Percentiles rank a stretch among this genome's conserved stretches.
These are phyloP conservation scores for Calephelis perditalis DNA, from an alignment of 2,888 invertebrate species.

Conservation along the genomic window DNA sequence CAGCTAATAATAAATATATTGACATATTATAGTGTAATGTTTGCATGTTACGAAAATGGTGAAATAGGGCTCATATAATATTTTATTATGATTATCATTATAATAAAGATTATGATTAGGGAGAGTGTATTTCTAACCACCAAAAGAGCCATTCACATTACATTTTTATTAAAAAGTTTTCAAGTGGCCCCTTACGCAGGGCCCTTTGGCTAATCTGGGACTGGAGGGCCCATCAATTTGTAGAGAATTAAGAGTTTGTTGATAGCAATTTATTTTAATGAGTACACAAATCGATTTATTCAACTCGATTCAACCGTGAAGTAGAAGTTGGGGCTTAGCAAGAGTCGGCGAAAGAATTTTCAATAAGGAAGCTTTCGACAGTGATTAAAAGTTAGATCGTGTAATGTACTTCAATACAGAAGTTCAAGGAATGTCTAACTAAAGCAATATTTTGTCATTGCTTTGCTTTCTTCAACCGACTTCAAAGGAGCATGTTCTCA, in stretches of 20 bases:
- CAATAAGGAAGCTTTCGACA: slow-evolving; percentile 6
- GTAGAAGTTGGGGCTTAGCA: background rate
- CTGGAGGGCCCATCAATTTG: slow-evolving; percentile 42
- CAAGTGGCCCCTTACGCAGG: too few species aligned
- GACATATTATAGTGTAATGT: too few species aligned
- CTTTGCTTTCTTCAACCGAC: too few species aligned
- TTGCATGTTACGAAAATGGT: too few species aligned
- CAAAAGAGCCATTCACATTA: too few species aligned
- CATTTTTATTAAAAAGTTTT: too few species aligned
- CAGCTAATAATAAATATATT: too few species aligned
- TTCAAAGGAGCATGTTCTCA: too few species aligned
- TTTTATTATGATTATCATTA: too few species aligned
- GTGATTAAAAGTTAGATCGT: slow-evolving; percentile 6
- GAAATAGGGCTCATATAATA: too few species aligned
- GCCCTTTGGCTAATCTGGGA: slow-evolving; percentile 15
- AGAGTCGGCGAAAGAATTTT: slow-evolving; percentile 8
- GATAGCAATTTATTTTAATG: slow-evolving; percentile 54
- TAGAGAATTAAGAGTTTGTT: slow-evolving; percentile 45
- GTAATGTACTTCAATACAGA: slow-evolving; percentile 1
- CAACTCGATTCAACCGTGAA: background rate
- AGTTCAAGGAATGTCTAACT: background rate
- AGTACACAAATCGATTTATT: slow-evolving; percentile 39
- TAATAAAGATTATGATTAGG: too few species aligned
- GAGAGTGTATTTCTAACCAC: too few species aligned
- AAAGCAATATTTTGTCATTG: background rate